Base-by-base conservation (phyloP, 2,113 vertebrate genomes). In the Tragelaphus imberbis region DNA sequence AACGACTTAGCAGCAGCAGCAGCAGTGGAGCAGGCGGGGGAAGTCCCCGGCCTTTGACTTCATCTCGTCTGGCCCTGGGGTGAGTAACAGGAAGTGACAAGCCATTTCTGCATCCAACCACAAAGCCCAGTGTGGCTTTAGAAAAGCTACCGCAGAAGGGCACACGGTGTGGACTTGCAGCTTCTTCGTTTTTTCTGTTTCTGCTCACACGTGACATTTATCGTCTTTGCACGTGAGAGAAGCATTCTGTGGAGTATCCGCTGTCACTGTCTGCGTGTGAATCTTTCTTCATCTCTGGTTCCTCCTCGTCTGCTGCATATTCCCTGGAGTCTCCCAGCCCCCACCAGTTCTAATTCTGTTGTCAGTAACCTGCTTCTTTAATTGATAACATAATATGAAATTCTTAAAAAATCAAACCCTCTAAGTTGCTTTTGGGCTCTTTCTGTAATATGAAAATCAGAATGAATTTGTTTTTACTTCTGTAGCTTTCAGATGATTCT, bases 181-280 rank as follows among this genome's bases (percentile, higher is more conserved):
- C n/a, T 51, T 12, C 17, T 30, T 21, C 9, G 1, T 13, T 13
- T 30, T 91, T 47, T 33, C 51, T 56, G 56, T 30, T 61, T 93
- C 81, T 95, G 17, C 4, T 6, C 14, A 2, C 7, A 1, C 3
- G n/a, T 16, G 49, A 16, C 27, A 16, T 40, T 89, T 4, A 14
- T 16, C 79, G 17, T 28, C 10, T 71, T 36, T 91, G 53, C 40
- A 1, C 14, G 3, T 8, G 19, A 77, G 65, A n/a, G 14, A 21
- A 19, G 15, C 30, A 2, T 12, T 15, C 1, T 2, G 0, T 6
- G 65, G n/a, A 4, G 12, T 23, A 2, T 4, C 9, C 13, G 9
- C 8, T n/a, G 16, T 56, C 27, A 19, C 53, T 65, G 33, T 55
- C 58, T 56, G 1, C 4, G 1, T 1, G 6, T 5, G 5, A 3